Conservation (phyloP, 2,113 vertebrate species). For the Lathamus discolor region DNA sequence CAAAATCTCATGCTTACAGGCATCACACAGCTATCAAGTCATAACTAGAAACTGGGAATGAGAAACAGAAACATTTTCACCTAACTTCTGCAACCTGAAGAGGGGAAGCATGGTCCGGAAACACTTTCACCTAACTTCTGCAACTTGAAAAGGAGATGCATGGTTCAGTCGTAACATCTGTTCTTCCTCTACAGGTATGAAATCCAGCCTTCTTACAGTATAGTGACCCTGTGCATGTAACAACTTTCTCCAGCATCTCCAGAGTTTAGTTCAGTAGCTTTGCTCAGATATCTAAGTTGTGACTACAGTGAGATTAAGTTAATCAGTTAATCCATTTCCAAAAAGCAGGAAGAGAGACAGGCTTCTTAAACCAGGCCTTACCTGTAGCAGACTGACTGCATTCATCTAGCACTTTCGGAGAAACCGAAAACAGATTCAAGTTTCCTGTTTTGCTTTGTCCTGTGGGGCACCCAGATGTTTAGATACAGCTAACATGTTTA, state of each 20-base stretch:
- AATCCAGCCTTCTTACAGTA: not conserved
- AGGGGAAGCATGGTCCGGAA: not conserved
- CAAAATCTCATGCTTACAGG: not conserved
- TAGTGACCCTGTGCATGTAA: not conserved
- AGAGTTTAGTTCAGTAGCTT: not conserved
- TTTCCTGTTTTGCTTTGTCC: not conserved
- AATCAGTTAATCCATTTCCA: not conserved
- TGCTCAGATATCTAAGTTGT: not conserved
- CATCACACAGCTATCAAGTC: not conserved
- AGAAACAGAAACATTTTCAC: not conserved
- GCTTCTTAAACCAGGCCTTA: not conserved
- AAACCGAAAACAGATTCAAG: accelerated
- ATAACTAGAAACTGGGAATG: not conserved
- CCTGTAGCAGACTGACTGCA: not conserved
- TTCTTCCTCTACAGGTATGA: not conserved
- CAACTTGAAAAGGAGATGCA: not conserved
- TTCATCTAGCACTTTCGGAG: not conserved
- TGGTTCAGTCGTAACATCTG: not conserved
- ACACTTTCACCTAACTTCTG: not conserved
- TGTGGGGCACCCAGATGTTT: not conserved
- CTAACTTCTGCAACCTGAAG: not conserved
- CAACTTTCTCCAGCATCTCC: not conserved
- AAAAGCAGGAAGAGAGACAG: not conserved
- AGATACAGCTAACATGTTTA: not conserved
- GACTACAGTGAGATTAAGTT: not conserved